Conservation (phyloP, 92 coral and sea anemone genomes). For the Porites evermanni region DNA sequence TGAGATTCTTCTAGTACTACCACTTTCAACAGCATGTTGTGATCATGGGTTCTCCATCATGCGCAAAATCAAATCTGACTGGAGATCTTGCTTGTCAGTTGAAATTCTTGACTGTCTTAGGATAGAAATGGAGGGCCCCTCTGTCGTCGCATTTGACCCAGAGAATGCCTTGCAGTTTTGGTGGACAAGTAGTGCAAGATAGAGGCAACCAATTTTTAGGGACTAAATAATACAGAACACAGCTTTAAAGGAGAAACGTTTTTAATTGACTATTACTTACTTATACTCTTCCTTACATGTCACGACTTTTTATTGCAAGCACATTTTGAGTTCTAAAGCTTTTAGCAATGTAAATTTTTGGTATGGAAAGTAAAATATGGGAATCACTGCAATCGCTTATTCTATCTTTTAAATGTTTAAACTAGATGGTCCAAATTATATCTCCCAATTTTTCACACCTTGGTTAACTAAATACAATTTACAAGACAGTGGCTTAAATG, state of each 20-base stretch:
- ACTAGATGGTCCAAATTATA: too few species aligned
- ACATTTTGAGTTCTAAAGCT: neutral
- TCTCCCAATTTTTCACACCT: too few species aligned
- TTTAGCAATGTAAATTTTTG: conserved; percentile 2
- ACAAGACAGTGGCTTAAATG: too few species aligned
- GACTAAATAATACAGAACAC: conserved; percentile 5
- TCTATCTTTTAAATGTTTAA: too few species aligned
- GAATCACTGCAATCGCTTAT: neutral
- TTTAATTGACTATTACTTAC: neutral
- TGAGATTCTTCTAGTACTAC: conserved; percentile 46
- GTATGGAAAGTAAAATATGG: neutral
- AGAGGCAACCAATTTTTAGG: neutral
- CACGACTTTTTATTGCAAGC: neutral
- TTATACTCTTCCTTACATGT: neutral
- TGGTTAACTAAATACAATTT: too few species aligned
- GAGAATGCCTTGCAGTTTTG: conserved; percentile 32
- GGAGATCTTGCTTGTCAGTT: conserved; percentile 52
- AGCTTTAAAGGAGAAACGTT: neutral
- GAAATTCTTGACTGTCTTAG: conserved; percentile 44
- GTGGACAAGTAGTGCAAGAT: conserved; percentile 2
- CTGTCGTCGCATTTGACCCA: conserved; percentile 39
- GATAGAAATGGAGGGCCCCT: conserved; percentile 38
- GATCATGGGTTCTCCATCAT: conserved; percentile 48
- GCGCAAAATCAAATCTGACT: conserved; percentile 53
- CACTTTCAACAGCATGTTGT: conserved; percentile 60